Base-by-base conservation (phyloP, 2,888 invertebrate species). In the Caenorhabditis sp. region DNA sequence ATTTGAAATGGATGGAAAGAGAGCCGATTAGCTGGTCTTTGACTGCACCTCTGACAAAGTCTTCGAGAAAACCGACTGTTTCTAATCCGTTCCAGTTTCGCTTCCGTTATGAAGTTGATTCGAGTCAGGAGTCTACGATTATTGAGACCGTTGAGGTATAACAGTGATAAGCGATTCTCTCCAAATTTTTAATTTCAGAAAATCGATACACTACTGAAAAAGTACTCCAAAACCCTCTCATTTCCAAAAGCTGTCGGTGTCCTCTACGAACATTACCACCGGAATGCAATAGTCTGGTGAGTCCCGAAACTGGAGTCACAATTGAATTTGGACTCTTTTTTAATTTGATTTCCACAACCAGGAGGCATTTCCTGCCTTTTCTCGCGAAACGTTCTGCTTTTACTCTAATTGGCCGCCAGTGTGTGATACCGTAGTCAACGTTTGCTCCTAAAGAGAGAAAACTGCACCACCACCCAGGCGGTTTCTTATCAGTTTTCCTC, bases 241-340 rank as follows among this genome's bases (percentile, higher is more conserved):
- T 54, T 26, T 22, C 51, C 61, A 19, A 51, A 19, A n/a, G 61
- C 63, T 6, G 19, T 16, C n/a, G 77, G 77, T 12, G 54, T 54
- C 31, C 61, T 77, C 51, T 77, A 77, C 77, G 77, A 69, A 61
- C 70, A 77, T 70, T 77, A 70, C n/a, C 69, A 77, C 54, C 54
- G 19, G 24, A 77, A 26, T 12, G 77, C 69, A 41, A 51, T 70
- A 22, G 63, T 54, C 54, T 77, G 77, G 77, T 77, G 54, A 70
- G 77, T 77, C 63, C 31, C 38, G 16, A 44, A 19, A 47, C 47
- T 47, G 4, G 24, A 38, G 26, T 10, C 54, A 22, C 22, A 76
- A 68, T 69, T 47, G 58, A 69, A 38, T 68, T 61, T 35, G 10
- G 35, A 19, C 31, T 54, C 56, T 1, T 68, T 68, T 75, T 76